These are phyloP conservation scores for Leucophora obtusa DNA, from an alignment of 2,888 invertebrate genomes.

Conservation along the genomic window DNA sequence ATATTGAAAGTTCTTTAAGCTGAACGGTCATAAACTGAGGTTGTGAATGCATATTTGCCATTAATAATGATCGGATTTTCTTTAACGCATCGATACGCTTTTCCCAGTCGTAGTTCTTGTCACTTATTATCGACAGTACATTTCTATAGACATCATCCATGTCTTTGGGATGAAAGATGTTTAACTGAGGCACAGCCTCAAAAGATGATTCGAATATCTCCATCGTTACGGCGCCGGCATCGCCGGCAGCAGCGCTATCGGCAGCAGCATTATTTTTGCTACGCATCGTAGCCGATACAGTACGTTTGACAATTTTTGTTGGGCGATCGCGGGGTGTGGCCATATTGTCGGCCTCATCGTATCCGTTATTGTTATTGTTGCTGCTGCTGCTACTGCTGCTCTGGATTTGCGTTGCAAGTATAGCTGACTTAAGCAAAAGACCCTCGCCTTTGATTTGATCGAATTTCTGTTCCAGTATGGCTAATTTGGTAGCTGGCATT, in stretches of 20 bases:
- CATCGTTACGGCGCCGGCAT: slow-evolving; percentile 93
- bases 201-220: slow-evolving; percentile 93
- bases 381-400: slow-evolving; percentile 70
- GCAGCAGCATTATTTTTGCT: slow-evolving; percentile 70
- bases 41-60: slow-evolving; percentile 87
- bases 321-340: slow-evolving; percentile 74
- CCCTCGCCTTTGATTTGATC: slow-evolving; percentile 91
- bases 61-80: slow-evolving; percentile 89
- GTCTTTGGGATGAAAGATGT: slow-evolving; percentile 90
- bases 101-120: slow-evolving; percentile 94
- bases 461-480: slow-evolving; percentile 88
- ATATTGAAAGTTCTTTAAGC: slow-evolving; percentile 88
- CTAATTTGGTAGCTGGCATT: slow-evolving; percentile 86
- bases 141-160: slow-evolving; percentile 89
- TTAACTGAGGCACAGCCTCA: slow-evolving; percentile 89
- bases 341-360: slow-evolving; percentile 80
- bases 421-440: slow-evolving; percentile 87
- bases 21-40: slow-evolving; percentile 85
- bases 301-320: slow-evolving; percentile 79
- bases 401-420: slow-evolving; percentile 64
- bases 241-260: slow-evolving; percentile 80
- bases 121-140: slow-evolving; percentile 86
- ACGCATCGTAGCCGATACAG: slow-evolving; percentile 74
- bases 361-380: slow-evolving; percentile 71
- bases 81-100: slow-evolving; percentile 94